Percentiles rank a stretch among this genome's conserved stretches.
These are phyloP conservation scores for Ephialtes manifestator DNA, from an alignment of 2,888 invertebrate genomes.

Conservation along the genomic window DNA sequence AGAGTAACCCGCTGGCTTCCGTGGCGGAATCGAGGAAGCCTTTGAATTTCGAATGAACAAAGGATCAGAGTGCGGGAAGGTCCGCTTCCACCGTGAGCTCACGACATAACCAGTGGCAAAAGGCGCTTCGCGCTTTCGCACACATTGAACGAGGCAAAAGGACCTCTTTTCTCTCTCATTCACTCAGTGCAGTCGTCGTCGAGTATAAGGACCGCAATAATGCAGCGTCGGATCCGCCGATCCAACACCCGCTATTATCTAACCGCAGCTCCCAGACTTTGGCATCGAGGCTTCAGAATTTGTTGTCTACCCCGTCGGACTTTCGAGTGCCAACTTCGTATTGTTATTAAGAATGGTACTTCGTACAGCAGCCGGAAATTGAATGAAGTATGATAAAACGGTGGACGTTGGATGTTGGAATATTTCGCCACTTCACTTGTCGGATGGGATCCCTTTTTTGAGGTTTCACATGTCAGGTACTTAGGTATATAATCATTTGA, in stretches of 20 bases:
- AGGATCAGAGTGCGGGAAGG: constrained; percentile 63
- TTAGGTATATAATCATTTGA: background rate
- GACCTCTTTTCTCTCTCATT: background rate
- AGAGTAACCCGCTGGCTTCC: constrained; percentile 69
- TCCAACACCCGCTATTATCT: constrained; percentile 65
- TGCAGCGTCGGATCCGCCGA: constrained; percentile 36
- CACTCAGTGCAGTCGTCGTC: constrained; percentile 20
- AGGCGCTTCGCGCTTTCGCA: constrained; percentile 53
- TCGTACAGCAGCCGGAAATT: background rate
- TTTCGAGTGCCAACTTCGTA: constrained; percentile 16
- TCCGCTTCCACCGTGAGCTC: constrained; percentile 43
- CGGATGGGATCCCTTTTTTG: background rate
- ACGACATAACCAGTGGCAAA: constrained; percentile 29
- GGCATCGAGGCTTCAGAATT: constrained; percentile 1
- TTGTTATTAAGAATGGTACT: constrained; percentile 16
- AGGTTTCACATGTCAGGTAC: background rate
- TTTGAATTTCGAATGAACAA: constrained; percentile 73
- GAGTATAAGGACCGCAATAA: constrained; percentile 47
- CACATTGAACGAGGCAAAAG: constrained; percentile 24
- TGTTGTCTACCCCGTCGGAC: background rate
- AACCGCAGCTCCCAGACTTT: constrained; percentile 60
- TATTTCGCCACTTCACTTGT: background rate
- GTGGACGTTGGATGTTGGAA: background rate
- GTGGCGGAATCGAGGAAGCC: constrained; percentile 73
- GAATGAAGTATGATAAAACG: background rate